These are phyloP conservation scores for Drosophila murphyi DNA, from an alignment of 1,140 invertebrate species.

Conservation along the genomic window DNA sequence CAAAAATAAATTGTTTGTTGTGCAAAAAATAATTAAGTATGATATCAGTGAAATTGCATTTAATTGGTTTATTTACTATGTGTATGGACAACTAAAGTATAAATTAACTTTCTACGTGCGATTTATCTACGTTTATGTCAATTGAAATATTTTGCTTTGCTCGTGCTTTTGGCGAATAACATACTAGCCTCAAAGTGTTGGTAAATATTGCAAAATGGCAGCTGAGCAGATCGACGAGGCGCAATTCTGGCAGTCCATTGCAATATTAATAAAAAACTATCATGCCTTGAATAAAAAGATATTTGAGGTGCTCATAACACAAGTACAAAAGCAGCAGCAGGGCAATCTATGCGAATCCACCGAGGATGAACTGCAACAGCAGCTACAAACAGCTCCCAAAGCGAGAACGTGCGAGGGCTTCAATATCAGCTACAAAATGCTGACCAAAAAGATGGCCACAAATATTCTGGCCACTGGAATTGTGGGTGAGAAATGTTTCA, in stretches of 20 bases:
- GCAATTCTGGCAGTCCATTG: slow-evolving; percentile 70
- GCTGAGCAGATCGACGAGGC: slow-evolving; percentile 39
- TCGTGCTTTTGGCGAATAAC: slow-evolving; percentile 1
- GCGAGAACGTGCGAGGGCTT: slow-evolving; percentile 47
- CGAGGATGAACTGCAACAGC: slow-evolving; percentile 43
- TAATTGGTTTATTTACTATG: background rate
- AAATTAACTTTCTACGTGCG: background rate
- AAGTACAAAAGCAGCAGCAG: slow-evolving; percentile 48
- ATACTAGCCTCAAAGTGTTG: slow-evolving; percentile 30
- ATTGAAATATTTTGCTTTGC: background rate
- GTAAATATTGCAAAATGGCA: slow-evolving; percentile 51
- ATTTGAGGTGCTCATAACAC: slow-evolving; percentile 64
- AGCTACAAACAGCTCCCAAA: slow-evolving; percentile 4
- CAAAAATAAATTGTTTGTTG: background rate
- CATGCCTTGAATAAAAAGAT: slow-evolving; percentile 79
- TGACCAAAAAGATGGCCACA: slow-evolving; percentile 63
- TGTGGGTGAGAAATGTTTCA: slow-evolving; percentile 45
- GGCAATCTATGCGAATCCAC: slow-evolving; percentile 31
- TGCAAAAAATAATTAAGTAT: too few species aligned
- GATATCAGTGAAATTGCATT: background rate
- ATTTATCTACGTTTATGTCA: background rate
- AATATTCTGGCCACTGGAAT: slow-evolving; percentile 59
- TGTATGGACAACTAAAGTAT: background rate
- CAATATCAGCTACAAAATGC: slow-evolving; percentile 60
- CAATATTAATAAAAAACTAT: slow-evolving; percentile 73